Percentiles rank a stretch among this genome's conserved stretches.
These are phyloP conservation scores for Drosophila subsilvestris DNA, from an alignment of 2,888 invertebrate genomes.

Conservation along the genomic window DNA sequence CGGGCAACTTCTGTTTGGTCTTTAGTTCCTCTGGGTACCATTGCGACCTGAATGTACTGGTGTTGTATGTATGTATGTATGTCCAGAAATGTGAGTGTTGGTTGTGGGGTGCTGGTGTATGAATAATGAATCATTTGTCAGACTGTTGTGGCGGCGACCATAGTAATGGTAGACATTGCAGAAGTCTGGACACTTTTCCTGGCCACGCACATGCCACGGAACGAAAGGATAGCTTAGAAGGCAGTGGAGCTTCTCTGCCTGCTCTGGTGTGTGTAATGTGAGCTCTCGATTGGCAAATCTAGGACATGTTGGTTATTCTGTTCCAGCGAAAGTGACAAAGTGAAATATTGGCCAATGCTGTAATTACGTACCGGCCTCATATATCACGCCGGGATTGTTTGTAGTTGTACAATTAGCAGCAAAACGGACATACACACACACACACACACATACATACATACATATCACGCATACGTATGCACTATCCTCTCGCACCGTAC, in stretches of 20 bases:
- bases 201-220: slow-evolving; percentile 58
- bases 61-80: background rate
- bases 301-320: slow-evolving; percentile 74
- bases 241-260: background rate
- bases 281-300: slow-evolving; percentile 77
- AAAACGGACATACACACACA: slow-evolving; percentile 11
- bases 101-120: slow-evolving; percentile 30
- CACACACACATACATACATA: slow-evolving; percentile 26
- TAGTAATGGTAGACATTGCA: slow-evolving; percentile 64
- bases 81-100: no score
- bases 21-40: slow-evolving; percentile 65
- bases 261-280: slow-evolving; percentile 52
- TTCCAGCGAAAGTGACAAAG: slow-evolving; percentile 74
- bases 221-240: background rate
- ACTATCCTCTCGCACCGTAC: slow-evolving; percentile 12
- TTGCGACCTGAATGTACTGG: slow-evolving; percentile 40
- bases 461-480: slow-evolving; percentile 18
- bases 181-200: slow-evolving; percentile 46
- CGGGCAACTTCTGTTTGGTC: slow-evolving; percentile 42
- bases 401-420: slow-evolving; percentile 69
- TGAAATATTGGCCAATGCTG: slow-evolving; percentile 74
- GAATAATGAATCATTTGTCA: slow-evolving; percentile 80
- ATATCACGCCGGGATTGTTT: slow-evolving; percentile 63
- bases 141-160: slow-evolving; percentile 47
- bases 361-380: slow-evolving; percentile 73